Percentiles rank a stretch among this genome's conserved stretches.
Evolutionary conservation across 2,888 invertebrate species (phyloP).

Genomic region (Rotaria magnacalcarata): DNA sequence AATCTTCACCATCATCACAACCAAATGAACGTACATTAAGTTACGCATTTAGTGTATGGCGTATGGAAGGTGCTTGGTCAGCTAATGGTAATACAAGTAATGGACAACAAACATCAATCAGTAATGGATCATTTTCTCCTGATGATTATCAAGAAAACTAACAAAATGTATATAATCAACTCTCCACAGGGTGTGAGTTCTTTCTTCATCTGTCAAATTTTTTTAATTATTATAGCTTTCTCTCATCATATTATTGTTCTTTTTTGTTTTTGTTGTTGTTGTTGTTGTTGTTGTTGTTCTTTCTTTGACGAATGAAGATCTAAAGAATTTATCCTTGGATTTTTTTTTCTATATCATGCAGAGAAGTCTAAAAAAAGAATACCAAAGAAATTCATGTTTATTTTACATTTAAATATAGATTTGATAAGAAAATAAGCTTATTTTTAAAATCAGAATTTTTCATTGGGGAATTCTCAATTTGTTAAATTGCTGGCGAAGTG

Average conservation of each 20-base stretch:
- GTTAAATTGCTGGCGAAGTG: neutral
- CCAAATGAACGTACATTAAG: conserved; percentile 22
- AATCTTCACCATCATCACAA: conserved; percentile 9
- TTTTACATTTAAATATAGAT: neutral
- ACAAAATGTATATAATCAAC: conserved; percentile 23
- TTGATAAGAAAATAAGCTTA: neutral
- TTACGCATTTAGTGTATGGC: conserved; percentile 34
- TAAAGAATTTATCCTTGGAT: neutral
- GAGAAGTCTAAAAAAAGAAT: neutral
- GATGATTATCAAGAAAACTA: conserved; percentile 31
- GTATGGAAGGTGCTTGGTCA: conserved; percentile 32
- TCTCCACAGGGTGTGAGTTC: conserved; percentile 8
- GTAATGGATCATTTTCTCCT: conserved; percentile 29
- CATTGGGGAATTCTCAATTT: neutral
- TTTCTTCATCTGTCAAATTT: neutral
- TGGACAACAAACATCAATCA: neutral
- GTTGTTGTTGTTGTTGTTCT: neutral
- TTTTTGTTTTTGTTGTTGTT: neutral
- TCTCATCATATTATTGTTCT: conserved; percentile 12
- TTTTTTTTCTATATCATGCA: neutral
- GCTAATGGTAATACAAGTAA: conserved; percentile 7
- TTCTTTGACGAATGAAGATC: neutral
- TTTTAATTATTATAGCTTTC: conserved; percentile 22
- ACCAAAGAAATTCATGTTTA: neutral
- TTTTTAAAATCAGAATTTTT: neutral